Base-by-base conservation (phyloP, 2,888 invertebrate species). In the Amblyjoppa proteus region DNA sequence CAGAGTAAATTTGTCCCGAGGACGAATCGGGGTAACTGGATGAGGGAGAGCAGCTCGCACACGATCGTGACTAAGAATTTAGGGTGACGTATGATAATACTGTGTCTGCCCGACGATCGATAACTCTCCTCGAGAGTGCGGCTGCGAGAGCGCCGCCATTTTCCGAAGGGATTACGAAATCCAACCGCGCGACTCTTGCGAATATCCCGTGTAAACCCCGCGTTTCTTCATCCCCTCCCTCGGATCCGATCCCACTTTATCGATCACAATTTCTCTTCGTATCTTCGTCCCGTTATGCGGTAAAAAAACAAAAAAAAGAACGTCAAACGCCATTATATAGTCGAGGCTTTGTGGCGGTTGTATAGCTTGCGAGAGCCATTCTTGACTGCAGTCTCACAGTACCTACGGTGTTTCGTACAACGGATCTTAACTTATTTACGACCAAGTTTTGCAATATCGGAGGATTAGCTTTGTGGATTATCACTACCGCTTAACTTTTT, bases 41-140 rank as follows among this genome's bases (percentile, higher is more conserved):
- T 56, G 70, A 74, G 70, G 73, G 77, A 58, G 61, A 34, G 73
- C 69, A 66, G 58, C 79, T 84, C 61, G 53, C 53, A 28, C 61
- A 76, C 84, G 81, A 83, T 88, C 87, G 87, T 88, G 88, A 88
- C 87, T 86, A 86, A 88, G 86, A 88, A 87, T 87, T 88, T 84
- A 80, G 82, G 87, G 81, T 88, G 87, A 85, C 81, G 87, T 82
- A 84, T 87, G 86, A 81, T 87, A 80, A 85, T 88, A 53, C 75
- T 68, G 73, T 70, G 74, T 85, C 83, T 77, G 78, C 51, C 7
- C 71, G 64, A 74, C 70, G 83, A 86, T 87, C 86, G 83, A 87
- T 87, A 87, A 83, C 70, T 71, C 70, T 71, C 49, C 73, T 66
- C 58, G 31, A 71, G 76, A 74, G 70, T 71, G 69, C 61, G 58